Evolutionary conservation across 2,888 invertebrate species (phyloP), one percentile per base, ranked within the genome.

Genomic region (Temnothorax rugatulus): DNA sequence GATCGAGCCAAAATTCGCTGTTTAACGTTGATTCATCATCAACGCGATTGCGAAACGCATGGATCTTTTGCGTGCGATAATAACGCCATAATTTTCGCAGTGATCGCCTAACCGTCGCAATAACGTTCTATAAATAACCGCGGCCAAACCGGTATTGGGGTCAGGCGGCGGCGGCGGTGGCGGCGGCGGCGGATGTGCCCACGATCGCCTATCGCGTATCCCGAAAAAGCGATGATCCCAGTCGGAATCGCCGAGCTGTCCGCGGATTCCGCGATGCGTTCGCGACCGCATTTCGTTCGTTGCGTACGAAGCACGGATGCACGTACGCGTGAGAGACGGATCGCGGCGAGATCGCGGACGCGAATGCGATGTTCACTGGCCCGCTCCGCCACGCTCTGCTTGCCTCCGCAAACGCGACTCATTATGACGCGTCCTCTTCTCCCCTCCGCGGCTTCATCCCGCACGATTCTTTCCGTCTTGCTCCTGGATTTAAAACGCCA

Each of bases 351-450:
- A 91, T 91, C 89, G 89, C 89, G 86, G 89, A 86, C 91, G 88
- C 87, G 88, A 91, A 88, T 89, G 90, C 90, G 84, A 90, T 92
- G 91, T 89, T 91, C 92, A 92, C 91, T 91, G 91, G 92, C 91
- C 92, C 90, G 92, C 91, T 90, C 89, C 86, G 91, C 88, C 89
- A 92, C 91, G 92, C 93, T 93, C 94, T 93, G 93, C 92, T 94
- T 94, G 92, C 89, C 90, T 90, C 90, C 90, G 90, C 91, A 86
- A 92, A 92, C 91, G 89, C 90, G 84, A 90, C 90, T 91, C 91
- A 89, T 93, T 92, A 91, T 89, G 89, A 92, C 76, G 82, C 82
- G 81, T 68, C 81, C 73, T 84, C 54, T 57, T 52, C 85, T 75
- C 68, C 54, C 81, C 44, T 29, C 29, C 29, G 29, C 69, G 57